phyloP scores from a whole-genome alignment of 2,888 invertebrate species.

The Lacanobia wlatinum region DNA sequence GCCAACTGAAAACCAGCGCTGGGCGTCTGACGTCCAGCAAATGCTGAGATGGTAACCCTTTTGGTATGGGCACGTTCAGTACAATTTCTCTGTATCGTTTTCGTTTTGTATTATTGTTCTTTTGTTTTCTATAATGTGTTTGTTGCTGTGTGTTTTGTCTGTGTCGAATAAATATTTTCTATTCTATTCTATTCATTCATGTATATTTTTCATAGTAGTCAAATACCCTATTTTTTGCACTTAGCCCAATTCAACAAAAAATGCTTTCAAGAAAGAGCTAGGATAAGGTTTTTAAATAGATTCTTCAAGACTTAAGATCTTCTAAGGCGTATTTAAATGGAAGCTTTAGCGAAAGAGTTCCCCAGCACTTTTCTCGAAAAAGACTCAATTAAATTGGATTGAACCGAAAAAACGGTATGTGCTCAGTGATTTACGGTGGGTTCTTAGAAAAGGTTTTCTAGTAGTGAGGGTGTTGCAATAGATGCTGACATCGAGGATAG shows the following conservation, averaged over 20 bases:
- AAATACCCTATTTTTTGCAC: not conserved
- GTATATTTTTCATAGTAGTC: no score
- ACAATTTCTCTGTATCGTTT: no score
- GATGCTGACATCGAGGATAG: slow-evolving; percentile 49
- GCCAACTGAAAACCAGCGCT: no score
- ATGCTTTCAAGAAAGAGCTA: slow-evolving; percentile 24
- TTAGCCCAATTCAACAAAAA: slow-evolving; percentile 22
- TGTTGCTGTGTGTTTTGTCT: no score
- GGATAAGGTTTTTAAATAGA: slow-evolving; percentile 52
- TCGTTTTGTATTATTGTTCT: no score
- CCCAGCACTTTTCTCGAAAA: slow-evolving; percentile 49
- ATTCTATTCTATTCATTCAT: no score
- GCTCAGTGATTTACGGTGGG: slow-evolving; percentile 55
- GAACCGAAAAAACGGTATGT: slow-evolving; percentile 60
- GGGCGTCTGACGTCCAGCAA: no score
- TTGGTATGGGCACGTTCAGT: no score
- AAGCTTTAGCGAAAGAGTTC: slow-evolving; percentile 60
- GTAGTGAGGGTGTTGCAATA: slow-evolving; percentile 44
- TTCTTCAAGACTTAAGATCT: slow-evolving; percentile 54
- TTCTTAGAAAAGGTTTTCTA: slow-evolving; percentile 57
- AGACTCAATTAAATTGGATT: slow-evolving; percentile 60
- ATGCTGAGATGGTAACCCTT: no score
- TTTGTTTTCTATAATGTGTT: no score
- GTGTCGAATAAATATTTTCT: no score
- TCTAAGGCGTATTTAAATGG: slow-evolving; percentile 60